Percentiles rank a stretch among this genome's conserved stretches.
phyloP scores from a whole-genome alignment of 2,888 invertebrate genomes.

The Pseudococcus viburni region DNA sequence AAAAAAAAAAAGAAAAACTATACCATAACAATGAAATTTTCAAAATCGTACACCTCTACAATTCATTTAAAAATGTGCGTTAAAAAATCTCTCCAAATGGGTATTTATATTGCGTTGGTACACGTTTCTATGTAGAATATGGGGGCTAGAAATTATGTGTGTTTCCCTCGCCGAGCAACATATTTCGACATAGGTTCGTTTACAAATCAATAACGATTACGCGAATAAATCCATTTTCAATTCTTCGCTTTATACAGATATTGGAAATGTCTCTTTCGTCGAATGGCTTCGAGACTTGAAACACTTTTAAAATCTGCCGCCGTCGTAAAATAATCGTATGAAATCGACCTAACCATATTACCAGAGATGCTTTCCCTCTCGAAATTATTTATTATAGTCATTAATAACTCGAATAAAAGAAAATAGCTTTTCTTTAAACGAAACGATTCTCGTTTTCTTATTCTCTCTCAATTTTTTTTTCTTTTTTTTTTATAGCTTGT shows the following conservation, averaged over 20 bases:
- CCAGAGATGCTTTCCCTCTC: slow-evolving; percentile 6
- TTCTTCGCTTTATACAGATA: slow-evolving; percentile 33
- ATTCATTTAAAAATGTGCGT: slow-evolving; percentile 25
- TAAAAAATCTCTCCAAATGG: background rate
- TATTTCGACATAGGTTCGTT: slow-evolving; percentile 1
- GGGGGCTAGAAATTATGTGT: slow-evolving; percentile 21
- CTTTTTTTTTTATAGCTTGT: slow-evolving; percentile 28
- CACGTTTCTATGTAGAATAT: background rate
- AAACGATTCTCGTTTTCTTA: slow-evolving; percentile 12
- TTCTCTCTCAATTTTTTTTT: background rate
- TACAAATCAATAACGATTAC: slow-evolving; percentile 46
- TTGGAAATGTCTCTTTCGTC: slow-evolving; percentile 33
- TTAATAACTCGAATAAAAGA: slow-evolving; percentile 57
- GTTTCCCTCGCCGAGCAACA: background rate
- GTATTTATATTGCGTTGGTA: background rate
- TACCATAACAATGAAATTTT: slow-evolving; percentile 26
- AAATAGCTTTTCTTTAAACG: slow-evolving; percentile 53
- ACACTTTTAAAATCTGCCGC: slow-evolving; percentile 28
- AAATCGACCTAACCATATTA: slow-evolving; percentile 45
- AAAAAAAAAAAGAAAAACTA: no score
- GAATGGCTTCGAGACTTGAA: slow-evolving; percentile 9
- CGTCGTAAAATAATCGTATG: slow-evolving; percentile 49
- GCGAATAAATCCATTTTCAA: slow-evolving; percentile 40
- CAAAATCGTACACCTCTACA: background rate
- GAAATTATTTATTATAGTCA: slow-evolving; percentile 53